Evolutionary conservation across 2,797 vertebrate genomes (phyloP).

Genomic region (Rhabdophis nuchalis): DNA sequence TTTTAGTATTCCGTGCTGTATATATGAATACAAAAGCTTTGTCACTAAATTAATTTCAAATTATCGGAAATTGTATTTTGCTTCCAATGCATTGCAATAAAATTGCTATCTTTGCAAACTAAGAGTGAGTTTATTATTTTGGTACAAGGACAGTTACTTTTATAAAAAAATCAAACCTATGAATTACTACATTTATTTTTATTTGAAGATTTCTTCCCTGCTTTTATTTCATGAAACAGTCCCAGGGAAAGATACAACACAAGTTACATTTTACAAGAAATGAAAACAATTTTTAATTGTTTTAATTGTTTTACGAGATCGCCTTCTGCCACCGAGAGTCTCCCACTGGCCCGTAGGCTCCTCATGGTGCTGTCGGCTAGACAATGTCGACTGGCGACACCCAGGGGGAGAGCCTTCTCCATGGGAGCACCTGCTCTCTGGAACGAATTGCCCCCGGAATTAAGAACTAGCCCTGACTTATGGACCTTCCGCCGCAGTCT

Average conservation of each 20-base stretch:
- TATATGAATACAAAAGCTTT: neutral
- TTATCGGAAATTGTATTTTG: neutral
- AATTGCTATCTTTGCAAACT: neutral
- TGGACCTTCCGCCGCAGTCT: too few relatives aligned
- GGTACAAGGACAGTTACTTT: neutral
- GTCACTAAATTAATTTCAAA: neutral
- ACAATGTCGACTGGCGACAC: too few relatives aligned
- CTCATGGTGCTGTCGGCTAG: too few relatives aligned
- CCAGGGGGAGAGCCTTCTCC: too few relatives aligned
- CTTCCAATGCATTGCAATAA: constrained; percentile 5
- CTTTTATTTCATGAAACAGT: neutral
- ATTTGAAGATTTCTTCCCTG: neutral
- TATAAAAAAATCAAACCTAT: neutral
- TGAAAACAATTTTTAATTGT: too few relatives aligned
- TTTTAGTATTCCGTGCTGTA: neutral
- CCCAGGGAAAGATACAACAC: neutral
- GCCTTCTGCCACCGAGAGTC: too few relatives aligned
- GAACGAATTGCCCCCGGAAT: too few relatives aligned
- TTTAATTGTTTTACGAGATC: too few relatives aligned
- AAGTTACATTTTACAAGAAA: neutral
- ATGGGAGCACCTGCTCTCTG: too few relatives aligned
- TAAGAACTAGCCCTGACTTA: too few relatives aligned
- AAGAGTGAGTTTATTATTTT: neutral
- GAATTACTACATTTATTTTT: neutral
- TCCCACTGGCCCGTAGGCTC: too few relatives aligned